Conservation (phyloP, 2,888 invertebrate genomes). For the Cybosia mesomella region DNA sequence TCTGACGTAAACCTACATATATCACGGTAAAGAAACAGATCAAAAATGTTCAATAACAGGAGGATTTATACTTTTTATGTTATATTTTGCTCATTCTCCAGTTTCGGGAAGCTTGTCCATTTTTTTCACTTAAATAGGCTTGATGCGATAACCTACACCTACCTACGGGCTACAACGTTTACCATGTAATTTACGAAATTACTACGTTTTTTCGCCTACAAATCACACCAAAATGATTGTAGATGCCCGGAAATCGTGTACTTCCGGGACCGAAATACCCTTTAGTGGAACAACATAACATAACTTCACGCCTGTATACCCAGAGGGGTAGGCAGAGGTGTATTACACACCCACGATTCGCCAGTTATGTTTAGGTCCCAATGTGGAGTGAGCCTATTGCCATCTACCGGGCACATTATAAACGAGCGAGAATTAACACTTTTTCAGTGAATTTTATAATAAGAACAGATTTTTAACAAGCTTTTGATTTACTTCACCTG, state of each 20-base stretch:
- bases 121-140: slow-evolving; percentile 8
- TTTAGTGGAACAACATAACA: slow-evolving; percentile 2
- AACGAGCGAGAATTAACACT: no score
- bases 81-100: neutral
- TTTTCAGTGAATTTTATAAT: no score
- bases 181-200: slow-evolving; percentile 11
- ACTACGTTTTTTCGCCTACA: neutral
- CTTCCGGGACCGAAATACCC: neutral
- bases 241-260: neutral
- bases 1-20: no score
- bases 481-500: neutral
- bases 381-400: no score
- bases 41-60: neutral
- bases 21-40: neutral
- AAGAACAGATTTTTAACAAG: neutral
- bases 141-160: slow-evolving; percentile 3
- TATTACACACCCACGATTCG: no score
- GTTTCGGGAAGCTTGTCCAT: neutral
- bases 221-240: neutral
- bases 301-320: no score
- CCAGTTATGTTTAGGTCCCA: no score
- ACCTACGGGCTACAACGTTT: neutral
- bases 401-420: no score
- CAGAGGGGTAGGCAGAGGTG: no score
- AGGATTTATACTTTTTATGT: slow-evolving; percentile 7